These are phyloP conservation scores for Aleadryas rufinucha DNA, from an alignment of 2,113 vertebrate genomes.

Conservation along the genomic window DNA sequence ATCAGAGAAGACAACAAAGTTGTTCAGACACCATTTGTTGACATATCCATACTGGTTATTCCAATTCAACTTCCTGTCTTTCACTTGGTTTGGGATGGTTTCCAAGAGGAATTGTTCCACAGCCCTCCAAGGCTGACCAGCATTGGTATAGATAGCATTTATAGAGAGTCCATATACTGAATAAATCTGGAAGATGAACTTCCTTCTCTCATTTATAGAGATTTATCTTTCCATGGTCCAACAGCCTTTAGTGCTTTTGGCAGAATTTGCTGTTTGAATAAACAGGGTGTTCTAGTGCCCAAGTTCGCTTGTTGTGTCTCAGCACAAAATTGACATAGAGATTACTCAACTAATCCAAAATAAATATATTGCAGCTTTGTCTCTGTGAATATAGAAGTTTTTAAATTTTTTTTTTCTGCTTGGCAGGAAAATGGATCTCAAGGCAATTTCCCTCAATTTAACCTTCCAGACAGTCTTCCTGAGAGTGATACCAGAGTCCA, in stretches of 20 bases:
- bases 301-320: background rate
- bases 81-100: background rate
- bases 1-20: background rate
- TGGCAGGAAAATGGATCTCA: conserved; percentile 78
- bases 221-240: background rate
- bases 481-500: conserved; percentile 66
- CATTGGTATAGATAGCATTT: background rate
- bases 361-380: background rate
- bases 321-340: background rate
- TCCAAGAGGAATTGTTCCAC: background rate
- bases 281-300: background rate
- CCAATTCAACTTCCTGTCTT: background rate
- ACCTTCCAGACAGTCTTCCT: conserved; percentile 70
- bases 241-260: background rate
- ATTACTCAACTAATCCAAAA: background rate
- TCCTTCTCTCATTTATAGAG: background rate
- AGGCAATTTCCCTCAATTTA: conserved; percentile 63
- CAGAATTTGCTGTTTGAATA: background rate
- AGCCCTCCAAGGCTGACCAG: background rate
- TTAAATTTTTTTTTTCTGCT: background rate
- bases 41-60: background rate
- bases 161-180: background rate
- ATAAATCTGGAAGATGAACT: background rate
- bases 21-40: background rate
- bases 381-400: background rate